Base-by-base conservation (phyloP, 2,113 vertebrate genomes). In the Erythrolamprus reginae region DNA sequence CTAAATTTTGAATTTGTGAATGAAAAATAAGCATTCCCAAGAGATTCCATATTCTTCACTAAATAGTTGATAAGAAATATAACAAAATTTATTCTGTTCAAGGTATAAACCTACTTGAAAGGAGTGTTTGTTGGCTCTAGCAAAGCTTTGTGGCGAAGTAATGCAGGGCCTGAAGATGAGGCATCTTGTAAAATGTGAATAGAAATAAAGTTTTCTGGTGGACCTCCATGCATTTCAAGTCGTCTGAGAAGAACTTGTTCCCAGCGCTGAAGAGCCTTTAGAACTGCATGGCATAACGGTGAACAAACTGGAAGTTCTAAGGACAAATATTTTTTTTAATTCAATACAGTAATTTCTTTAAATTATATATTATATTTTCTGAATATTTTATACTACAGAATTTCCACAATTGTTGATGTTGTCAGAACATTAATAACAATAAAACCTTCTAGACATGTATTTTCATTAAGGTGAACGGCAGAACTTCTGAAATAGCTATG, bases 241-340 rank as follows among this genome's bases (percentile, higher is more conserved):
- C 98, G 97, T 93, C 98, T 98, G 61, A 98, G 97, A 86, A 99
- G 96, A 94, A 99, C 98, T 97, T 99, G 99, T 90, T 99, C 99
- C 99, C 99, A 99, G 87, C 98, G 97, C 84, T 99, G 99, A 10
- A 99, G 97, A 5, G 98, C 98, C 96, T 99, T 99, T 89, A 99
- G 95, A 92, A 98, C 97, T 8, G 97, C 96, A 92, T 99, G 98
- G 96, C 99, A 99, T 90, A 99, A 96, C 0, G 99, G 99, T 58
- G 99, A 99, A 92, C 97, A 98, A 95, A 99, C 98, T 28, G 99
- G 99, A 94, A 99, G 98, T 91, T 99, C 99, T 99, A 96, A 51
- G 91, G 92, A 84, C 77, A 93, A 17, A 58, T 19, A 58, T 88
- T 61, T n/a, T 82, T 50, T 19, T 3, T n/a, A n/a, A 13, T 56